These are phyloP conservation scores for Clistopyga incitator DNA, from an alignment of 2,888 invertebrate genomes.

Conservation along the genomic window DNA sequence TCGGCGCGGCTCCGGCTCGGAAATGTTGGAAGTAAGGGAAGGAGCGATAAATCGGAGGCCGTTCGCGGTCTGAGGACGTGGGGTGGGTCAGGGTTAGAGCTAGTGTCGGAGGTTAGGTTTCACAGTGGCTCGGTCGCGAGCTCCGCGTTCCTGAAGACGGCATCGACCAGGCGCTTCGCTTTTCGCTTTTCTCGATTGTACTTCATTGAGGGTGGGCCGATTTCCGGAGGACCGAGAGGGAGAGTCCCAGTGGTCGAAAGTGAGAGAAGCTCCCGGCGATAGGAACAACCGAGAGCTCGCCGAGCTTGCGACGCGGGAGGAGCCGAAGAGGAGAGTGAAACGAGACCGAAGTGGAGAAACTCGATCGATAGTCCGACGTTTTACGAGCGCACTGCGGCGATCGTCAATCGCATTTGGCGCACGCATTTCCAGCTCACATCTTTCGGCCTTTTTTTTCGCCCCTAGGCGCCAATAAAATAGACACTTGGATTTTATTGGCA, in stretches of 20 bases:
- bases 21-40: constrained; percentile 28
- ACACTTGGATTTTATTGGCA: no score
- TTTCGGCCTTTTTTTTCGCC: background rate
- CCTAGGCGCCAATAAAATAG: no score
- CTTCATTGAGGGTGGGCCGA: constrained; percentile 10
- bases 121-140: constrained; percentile 38
- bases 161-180: constrained; percentile 49
- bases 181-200: constrained; percentile 31
- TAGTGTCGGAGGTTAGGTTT: constrained; percentile 74
- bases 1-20: constrained; percentile 22
- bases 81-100: constrained; percentile 77
- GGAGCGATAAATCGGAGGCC: constrained; percentile 57
- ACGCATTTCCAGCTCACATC: constrained; percentile 28
- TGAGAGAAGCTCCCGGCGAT: constrained; percentile 7
- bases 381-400: constrained; percentile 49
- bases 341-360: constrained; percentile 46
- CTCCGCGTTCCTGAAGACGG: constrained; percentile 17
- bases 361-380: constrained; percentile 70
- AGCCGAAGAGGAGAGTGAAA: constrained; percentile 41
- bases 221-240: constrained; percentile 30
- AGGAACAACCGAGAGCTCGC: constrained; percentile 26
- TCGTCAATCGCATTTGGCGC: constrained; percentile 38
- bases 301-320: constrained; percentile 7
- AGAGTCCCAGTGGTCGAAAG: constrained; percentile 20
- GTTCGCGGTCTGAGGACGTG: constrained; percentile 52